Evolutionary conservation across 2,888 invertebrate genomes (phyloP).

Genomic region (Notodonta dromedarius): DNA sequence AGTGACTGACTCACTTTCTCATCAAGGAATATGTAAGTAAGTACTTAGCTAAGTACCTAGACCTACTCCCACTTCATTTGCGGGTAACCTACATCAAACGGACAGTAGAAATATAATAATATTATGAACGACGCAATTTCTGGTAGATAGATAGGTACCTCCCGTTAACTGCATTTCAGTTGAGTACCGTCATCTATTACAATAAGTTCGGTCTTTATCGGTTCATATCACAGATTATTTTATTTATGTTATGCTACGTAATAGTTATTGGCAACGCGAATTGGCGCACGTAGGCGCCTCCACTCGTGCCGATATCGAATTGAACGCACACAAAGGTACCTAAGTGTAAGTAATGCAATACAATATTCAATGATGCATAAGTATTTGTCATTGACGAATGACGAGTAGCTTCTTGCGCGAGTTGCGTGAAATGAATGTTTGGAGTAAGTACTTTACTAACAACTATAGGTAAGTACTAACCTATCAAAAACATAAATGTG

Average conservation of each 20-base stretch:
- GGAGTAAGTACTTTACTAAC: too few species aligned
- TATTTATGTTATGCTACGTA: conserved; percentile 36
- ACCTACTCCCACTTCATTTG: too few species aligned
- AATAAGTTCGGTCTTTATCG: conserved; percentile 26
- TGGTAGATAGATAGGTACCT: not conserved
- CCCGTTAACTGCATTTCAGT: not conserved
- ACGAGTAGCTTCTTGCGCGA: not conserved
- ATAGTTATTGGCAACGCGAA: conserved; percentile 64
- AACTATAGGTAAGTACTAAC: too few species aligned
- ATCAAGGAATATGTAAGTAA: not conserved
- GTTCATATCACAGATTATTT: conserved; percentile 21
- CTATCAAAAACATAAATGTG: too few species aligned
- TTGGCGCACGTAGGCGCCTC: conserved; percentile 75
- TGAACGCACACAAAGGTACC: not conserved
- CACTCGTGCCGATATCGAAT: conserved; percentile 36
- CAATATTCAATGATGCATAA: not conserved
- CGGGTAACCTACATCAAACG: too few species aligned
- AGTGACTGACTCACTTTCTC: not conserved
- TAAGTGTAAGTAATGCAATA: not conserved
- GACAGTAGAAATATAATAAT: too few species aligned
- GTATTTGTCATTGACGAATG: not conserved
- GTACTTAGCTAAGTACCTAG: too few species aligned
- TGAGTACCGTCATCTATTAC: not conserved
- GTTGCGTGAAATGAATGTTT: not conserved
- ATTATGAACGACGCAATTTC: not conserved